Evolutionary conservation across 2,113 vertebrate species (phyloP).

Genomic region (Sigmodon hispidus): DNA sequence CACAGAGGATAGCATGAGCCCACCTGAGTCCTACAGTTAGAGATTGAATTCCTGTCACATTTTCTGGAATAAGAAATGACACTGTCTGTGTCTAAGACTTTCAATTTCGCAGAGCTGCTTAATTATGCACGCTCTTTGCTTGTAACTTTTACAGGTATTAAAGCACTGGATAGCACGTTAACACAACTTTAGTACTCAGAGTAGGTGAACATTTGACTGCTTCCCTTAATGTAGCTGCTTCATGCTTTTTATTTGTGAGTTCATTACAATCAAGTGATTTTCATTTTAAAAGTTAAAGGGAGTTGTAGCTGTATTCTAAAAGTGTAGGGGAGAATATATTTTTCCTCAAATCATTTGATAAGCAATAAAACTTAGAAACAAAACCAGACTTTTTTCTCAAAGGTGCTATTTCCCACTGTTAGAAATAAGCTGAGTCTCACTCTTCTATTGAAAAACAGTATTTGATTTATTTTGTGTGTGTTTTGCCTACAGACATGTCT

Average conservation of each 20-base stretch:
- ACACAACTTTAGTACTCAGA: not conserved
- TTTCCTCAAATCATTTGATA: not conserved
- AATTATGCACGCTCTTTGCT: not conserved
- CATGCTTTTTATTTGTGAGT: not conserved
- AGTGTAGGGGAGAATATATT: not conserved
- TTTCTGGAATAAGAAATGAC: not conserved
- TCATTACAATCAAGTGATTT: not conserved
- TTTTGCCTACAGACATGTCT: not conserved
- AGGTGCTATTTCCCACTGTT: not conserved
- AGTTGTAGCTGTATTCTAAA: not conserved
- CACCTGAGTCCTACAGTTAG: not conserved
- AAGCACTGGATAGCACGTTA: conserved; percentile 19
- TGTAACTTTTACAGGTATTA: conserved; percentile 4
- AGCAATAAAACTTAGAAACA: not conserved
- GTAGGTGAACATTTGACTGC: not conserved
- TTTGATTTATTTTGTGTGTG: not conserved
- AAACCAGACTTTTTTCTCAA: not conserved
- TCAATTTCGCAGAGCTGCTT: not conserved
- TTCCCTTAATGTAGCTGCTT: not conserved
- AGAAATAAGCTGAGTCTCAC: not conserved
- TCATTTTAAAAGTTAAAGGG: not conserved
- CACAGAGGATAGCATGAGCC: not conserved
- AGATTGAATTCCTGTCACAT: not conserved
- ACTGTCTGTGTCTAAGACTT: not conserved
- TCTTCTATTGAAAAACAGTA: not conserved